Percentiles rank a stretch among this genome's conserved stretches.
phyloP scores from a whole-genome alignment of 2,797 vertebrate genomes.

The Petrocephalus sullivani region DNA sequence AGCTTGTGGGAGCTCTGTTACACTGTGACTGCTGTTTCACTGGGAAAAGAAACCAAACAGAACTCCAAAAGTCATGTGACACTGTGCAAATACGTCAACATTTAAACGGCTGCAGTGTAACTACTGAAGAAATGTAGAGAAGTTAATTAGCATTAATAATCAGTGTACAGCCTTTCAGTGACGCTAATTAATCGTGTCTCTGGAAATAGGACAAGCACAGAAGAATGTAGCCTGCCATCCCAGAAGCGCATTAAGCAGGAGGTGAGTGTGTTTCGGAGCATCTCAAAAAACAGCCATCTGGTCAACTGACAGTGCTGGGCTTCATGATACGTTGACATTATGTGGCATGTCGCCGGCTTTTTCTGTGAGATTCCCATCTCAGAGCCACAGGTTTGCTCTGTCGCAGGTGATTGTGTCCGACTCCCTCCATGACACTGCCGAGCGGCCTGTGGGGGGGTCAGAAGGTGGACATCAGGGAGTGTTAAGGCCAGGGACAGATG shows the following conservation, averaged over 20 bases:
- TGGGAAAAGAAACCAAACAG: not conserved
- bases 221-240: constrained; percentile 61
- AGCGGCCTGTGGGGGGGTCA: constrained; percentile 41
- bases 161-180: not conserved
- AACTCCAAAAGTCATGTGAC: not conserved
- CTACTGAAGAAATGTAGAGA: not conserved
- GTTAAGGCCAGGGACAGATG: constrained; percentile 65
- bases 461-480: constrained; percentile 62
- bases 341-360: not conserved
- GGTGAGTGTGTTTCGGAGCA: constrained; percentile 54
- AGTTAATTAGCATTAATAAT: not conserved
- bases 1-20: not conserved
- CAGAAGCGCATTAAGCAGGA: constrained; percentile 83
- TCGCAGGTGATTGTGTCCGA: constrained; percentile 56
- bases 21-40: not conserved
- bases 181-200: not conserved
- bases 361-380: not conserved
- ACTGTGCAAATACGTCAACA: not conserved
- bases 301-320: not conserved
- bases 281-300: not conserved
- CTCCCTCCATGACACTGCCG: constrained; percentile 42
- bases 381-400: constrained; percentile 27
- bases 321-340: not conserved
- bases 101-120: not conserved
- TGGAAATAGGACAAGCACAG: constrained; percentile 62